phyloP scores from a whole-genome alignment of 2,797 vertebrate genomes.

The Brachymystax lenok region DNA sequence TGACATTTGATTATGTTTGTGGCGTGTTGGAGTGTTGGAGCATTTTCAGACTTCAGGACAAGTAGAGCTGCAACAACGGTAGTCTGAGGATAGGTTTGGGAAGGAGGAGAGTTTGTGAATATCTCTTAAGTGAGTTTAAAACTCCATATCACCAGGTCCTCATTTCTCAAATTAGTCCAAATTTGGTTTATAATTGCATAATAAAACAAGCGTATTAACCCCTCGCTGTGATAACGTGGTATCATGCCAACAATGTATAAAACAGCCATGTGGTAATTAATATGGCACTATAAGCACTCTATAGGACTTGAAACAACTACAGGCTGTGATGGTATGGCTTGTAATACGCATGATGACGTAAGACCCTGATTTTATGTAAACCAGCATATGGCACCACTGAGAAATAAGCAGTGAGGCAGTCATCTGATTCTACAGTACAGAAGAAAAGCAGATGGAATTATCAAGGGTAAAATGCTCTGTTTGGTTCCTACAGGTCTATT shows the following conservation, averaged over 20 bases:
- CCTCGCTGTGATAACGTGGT: no score
- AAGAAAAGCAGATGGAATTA: background rate
- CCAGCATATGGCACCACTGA: slow-evolving; percentile 60
- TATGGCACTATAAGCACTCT: no score
- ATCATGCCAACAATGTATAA: no score
- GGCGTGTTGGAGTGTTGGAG: background rate
- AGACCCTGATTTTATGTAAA: slow-evolving; percentile 32
- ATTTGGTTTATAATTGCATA: no score
- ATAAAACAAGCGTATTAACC: no score
- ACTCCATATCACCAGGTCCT: background rate
- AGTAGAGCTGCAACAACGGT: background rate
- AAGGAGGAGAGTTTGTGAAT: no score
- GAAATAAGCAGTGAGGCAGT: slow-evolving; percentile 34
- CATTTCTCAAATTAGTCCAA: background rate
- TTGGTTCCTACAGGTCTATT: no score
- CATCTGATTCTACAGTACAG: slow-evolving; percentile 36
- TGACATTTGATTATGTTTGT: background rate
- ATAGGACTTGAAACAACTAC: no score
- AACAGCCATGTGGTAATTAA: no score
- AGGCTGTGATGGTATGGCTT: no score
- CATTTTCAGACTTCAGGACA: background rate
- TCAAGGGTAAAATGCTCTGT: no score
- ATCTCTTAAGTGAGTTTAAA: background rate
- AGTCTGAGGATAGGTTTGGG: background rate
- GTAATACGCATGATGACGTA: no score